A percentile compares a stretch with the other conserved stretches of the same genome.
phyloP scores from a whole-genome alignment of 2,797 vertebrate genomes.

The Coluber constrictor region DNA sequence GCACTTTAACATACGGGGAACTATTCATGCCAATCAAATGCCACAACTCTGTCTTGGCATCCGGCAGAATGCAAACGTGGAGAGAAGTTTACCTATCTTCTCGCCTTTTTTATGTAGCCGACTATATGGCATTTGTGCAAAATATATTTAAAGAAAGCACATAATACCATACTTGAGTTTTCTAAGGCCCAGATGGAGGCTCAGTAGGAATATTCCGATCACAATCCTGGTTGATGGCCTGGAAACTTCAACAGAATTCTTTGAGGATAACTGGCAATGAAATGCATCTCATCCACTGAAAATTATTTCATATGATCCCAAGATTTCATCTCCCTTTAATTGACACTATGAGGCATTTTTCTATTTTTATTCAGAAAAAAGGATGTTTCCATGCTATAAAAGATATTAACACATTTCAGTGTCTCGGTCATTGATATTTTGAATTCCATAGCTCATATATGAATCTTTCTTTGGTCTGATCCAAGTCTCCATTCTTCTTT shows the following conservation, averaged over 20 bases:
- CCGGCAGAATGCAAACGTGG: not conserved
- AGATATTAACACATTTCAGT: not conserved
- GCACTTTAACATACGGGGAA: not conserved
- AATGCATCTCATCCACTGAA: not conserved
- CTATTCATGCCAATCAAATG: not conserved
- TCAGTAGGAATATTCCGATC: not conserved
- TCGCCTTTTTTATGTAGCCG: not conserved
- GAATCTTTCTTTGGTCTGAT: too few species aligned
- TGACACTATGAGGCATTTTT: not conserved
- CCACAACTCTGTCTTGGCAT: not conserved
- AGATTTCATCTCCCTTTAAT: not conserved
- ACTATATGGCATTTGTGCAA: not conserved
- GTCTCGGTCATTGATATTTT: not conserved
- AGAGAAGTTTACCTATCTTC: not conserved
- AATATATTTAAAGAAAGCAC: not conserved
- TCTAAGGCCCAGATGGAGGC: not conserved
- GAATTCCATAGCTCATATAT: not conserved
- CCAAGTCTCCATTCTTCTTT: too few species aligned
- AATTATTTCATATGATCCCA: not conserved
- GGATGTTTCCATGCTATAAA: not conserved
- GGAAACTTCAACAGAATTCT: not conserved
- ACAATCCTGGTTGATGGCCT: not conserved
- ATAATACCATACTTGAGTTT: not conserved
- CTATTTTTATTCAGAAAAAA: not conserved
- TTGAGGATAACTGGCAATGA: not conserved